Conservation (phyloP, 2,888 invertebrate genomes). For the Tethea ocularis region DNA sequence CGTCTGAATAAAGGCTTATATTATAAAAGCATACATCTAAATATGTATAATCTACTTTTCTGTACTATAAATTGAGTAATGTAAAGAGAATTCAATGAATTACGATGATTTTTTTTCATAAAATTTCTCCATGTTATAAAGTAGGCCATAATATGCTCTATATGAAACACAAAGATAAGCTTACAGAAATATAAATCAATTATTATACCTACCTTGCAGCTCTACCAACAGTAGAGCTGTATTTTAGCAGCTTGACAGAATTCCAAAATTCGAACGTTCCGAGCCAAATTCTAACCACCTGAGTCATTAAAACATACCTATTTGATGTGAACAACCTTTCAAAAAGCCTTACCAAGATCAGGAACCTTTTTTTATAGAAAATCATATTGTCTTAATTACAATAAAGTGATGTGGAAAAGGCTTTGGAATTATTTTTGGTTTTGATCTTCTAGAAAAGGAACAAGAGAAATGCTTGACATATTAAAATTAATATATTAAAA, state of each 20-base stretch:
- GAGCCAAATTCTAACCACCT: not conserved
- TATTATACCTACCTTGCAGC: no score
- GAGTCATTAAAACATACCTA: not conserved
- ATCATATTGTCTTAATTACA: no score
- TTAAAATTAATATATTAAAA: no score
- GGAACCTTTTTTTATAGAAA: no score
- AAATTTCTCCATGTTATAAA: not conserved
- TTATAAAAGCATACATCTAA: no score
- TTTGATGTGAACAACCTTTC: not conserved
- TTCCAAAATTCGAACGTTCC: not conserved
- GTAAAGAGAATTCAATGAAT: not conserved
- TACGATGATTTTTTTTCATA: not conserved
- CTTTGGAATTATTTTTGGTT: no score
- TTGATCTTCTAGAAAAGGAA: no score
- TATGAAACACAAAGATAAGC: not conserved
- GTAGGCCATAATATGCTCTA: not conserved
- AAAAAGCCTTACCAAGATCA: not conserved
- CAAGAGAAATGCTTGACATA: no score
- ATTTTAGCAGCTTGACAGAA: not conserved
- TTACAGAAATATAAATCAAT: not conserved
- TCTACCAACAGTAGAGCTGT: not conserved
- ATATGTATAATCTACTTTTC: conserved; percentile 17
- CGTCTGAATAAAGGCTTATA: no score
- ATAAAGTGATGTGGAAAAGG: no score
- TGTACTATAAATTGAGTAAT: conserved; percentile 2